Evolutionary conservation across 1,140 invertebrate species (phyloP).

Genomic region (Globodera rostochiensis): DNA sequence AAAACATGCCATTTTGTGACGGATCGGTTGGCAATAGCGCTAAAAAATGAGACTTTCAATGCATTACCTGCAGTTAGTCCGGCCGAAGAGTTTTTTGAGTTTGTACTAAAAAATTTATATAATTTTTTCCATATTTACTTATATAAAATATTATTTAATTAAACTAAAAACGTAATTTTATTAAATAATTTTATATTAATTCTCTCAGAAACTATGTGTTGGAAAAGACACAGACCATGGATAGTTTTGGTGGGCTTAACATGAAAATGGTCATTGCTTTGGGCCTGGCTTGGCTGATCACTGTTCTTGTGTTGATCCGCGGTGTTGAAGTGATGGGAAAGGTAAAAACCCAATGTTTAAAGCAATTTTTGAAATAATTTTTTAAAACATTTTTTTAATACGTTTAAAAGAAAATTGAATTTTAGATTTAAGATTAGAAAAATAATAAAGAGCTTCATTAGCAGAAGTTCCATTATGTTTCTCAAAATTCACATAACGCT

Average conservation of each 20-base stretch:
- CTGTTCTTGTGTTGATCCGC: constrained; percentile 37
- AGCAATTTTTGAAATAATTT: not conserved
- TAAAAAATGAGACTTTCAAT: constrained; percentile 30
- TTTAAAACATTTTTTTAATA: not conserved
- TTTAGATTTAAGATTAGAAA: not conserved
- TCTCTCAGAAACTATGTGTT: constrained; percentile 49
- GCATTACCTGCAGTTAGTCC: constrained; percentile 36
- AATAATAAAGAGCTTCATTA: not conserved
- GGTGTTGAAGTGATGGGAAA: constrained; percentile 53
- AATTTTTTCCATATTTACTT: too few species aligned
- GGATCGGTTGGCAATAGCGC: constrained; percentile 21
- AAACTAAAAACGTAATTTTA: too few species aligned
- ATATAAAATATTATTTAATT: too few species aligned
- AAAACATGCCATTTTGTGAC: constrained; percentile 28
- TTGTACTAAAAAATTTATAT: not conserved
- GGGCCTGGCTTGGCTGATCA: constrained; percentile 46
- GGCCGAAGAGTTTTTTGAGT: constrained; percentile 55
- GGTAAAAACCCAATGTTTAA: not conserved
- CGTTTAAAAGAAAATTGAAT: constrained; percentile 5
- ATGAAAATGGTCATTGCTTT: constrained; percentile 41
- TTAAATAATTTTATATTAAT: not conserved
- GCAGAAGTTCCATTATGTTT: too few species aligned
- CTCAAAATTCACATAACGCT: too few species aligned
- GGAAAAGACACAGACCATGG: constrained; percentile 41
- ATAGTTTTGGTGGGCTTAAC: constrained; percentile 48